These are phyloP conservation scores for Drosophila prosaltans DNA, from an alignment of 1,140 invertebrate species.

Conservation along the genomic window DNA sequence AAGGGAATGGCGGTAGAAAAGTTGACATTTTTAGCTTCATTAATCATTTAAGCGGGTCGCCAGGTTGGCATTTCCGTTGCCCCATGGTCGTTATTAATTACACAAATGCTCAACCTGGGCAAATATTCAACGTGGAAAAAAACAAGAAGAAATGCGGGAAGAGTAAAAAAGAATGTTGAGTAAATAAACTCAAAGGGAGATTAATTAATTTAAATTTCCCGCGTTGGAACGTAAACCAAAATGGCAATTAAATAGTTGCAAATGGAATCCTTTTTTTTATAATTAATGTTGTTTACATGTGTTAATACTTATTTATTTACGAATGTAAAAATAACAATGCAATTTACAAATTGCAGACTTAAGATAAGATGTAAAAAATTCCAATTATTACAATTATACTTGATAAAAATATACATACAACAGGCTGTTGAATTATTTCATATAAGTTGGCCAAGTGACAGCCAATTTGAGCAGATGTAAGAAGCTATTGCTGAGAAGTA, in stretches of 20 bases:
- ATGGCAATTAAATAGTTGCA: conserved; percentile 5
- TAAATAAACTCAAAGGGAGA: conserved; percentile 9
- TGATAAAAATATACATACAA: too few relatives aligned
- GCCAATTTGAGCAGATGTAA: neutral
- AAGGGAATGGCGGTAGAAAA: conserved; percentile 15
- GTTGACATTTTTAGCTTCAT: conserved; percentile 61
- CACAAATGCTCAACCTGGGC: conserved; percentile 54
- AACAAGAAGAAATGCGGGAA: conserved; percentile 4
- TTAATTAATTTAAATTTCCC: conserved; percentile 10
- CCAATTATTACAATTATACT: too few relatives aligned
- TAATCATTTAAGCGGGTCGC: conserved; percentile 54
- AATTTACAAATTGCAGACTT: too few relatives aligned
- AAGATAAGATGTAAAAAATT: too few relatives aligned
- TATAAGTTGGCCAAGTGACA: neutral
- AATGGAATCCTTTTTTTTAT: neutral
- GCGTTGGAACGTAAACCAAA: neutral
- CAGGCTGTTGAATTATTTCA: neutral
- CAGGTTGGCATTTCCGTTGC: neutral
- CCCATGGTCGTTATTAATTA: conserved; percentile 49
- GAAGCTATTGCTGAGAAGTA: too few relatives aligned
- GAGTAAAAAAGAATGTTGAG: conserved; percentile 3
- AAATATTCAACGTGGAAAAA: conserved; percentile 40
- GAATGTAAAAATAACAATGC: too few relatives aligned
- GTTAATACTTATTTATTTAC: neutral
- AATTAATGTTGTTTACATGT: too few relatives aligned